Percentiles rank a stretch among this genome's conserved stretches.
These are phyloP conservation scores for Lutjanus erythropterus DNA, from an alignment of 2,113 vertebrate genomes.

Conservation along the genomic window DNA sequence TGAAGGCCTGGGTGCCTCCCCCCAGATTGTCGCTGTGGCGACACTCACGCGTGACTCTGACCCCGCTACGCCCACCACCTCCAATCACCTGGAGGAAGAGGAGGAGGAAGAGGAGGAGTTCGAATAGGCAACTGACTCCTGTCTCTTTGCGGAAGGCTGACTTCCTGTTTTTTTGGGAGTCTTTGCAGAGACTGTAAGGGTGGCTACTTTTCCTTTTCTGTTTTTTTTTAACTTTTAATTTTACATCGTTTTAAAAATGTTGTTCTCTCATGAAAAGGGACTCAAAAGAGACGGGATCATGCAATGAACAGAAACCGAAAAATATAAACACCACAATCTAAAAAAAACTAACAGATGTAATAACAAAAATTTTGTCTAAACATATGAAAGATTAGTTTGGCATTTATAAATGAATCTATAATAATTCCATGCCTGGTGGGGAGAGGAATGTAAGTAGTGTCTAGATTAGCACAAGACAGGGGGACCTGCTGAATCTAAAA, in stretches of 20 bases:
- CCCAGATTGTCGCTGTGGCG: constrained; percentile 96
- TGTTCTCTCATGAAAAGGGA: constrained; percentile 73
- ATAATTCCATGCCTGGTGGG: constrained; percentile 53
- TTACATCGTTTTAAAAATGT: constrained; percentile 53
- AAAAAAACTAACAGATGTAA: constrained; percentile 67
- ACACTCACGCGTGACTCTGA: constrained; percentile 97
- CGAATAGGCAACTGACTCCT: constrained; percentile 79
- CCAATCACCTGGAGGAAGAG: constrained; percentile 93
- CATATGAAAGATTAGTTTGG: constrained; percentile 76
- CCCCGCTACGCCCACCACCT: constrained; percentile 95
- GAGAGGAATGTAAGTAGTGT: constrained; percentile 58
- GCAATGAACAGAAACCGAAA: constrained; percentile 68
- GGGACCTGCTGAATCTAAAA: constrained; percentile 62
- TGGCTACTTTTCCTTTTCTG: constrained; percentile 39
- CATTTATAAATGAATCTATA: constrained; percentile 72
- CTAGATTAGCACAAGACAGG: constrained; percentile 80
- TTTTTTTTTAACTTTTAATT: constrained; percentile 18
- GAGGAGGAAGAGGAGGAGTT: constrained; percentile 85
- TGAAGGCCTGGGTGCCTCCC: constrained; percentile 92
- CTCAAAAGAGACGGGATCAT: constrained; percentile 78
- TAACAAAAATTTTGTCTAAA: constrained; percentile 67
- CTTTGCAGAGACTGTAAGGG: constrained; percentile 51
- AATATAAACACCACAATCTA: constrained; percentile 72
- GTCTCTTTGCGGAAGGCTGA: constrained; percentile 77
- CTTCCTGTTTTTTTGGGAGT: constrained; percentile 70